Evolutionary conservation across 2,113 vertebrate species (phyloP).

Genomic region (Nesogale talazaci): DNA sequence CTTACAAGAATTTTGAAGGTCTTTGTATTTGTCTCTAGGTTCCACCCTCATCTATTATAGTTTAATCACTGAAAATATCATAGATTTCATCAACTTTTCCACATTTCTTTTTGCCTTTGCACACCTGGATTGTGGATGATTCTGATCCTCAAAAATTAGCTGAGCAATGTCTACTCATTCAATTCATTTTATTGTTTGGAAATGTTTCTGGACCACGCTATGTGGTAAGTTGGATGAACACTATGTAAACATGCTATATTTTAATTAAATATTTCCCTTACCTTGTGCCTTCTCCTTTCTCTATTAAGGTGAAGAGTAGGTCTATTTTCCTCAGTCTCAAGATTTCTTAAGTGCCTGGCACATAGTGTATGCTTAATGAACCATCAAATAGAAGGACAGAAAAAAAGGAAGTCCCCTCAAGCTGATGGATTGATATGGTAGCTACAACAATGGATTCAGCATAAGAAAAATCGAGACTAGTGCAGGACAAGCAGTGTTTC

Average conservation of each 20-base stretch:
- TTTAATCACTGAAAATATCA: neutral
- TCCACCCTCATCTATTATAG: neutral
- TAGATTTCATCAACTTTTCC: neutral
- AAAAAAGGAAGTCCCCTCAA: too few relatives aligned
- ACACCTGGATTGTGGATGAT: neutral
- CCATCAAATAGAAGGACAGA: too few relatives aligned
- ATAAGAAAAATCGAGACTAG: too few relatives aligned
- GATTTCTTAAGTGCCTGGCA: neutral
- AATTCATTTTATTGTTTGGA: neutral
- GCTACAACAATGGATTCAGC: too few relatives aligned
- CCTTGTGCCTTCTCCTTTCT: too few relatives aligned
- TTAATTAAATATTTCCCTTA: neutral
- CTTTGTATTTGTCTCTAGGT: neutral
- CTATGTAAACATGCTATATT: neutral
- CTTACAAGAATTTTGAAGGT: neutral
- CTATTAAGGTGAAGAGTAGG: neutral
- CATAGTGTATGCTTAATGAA: neutral
- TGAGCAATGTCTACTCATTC: neutral
- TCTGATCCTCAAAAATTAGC: neutral
- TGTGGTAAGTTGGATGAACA: neutral
- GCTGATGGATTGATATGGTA: too few relatives aligned
- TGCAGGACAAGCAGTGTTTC: too few relatives aligned
- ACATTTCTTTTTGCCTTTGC: constrained; percentile 17
- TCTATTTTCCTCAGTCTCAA: neutral
- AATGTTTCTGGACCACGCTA: neutral